Conservation (phyloP, 2,113 vertebrate genomes). For the Pachycephala philippinensis region DNA sequence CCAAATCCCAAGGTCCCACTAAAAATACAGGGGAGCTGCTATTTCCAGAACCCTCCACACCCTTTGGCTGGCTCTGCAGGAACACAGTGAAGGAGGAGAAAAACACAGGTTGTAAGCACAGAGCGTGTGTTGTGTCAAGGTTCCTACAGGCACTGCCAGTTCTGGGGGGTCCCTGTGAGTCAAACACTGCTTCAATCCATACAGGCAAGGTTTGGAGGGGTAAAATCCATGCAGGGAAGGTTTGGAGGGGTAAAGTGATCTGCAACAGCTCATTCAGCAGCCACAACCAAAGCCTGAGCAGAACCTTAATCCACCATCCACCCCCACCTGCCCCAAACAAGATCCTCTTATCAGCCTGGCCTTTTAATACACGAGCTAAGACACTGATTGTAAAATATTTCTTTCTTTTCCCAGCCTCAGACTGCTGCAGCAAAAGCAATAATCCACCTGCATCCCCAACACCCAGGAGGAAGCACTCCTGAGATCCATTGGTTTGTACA, state of each 20-base stretch:
- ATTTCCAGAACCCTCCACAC: background rate
- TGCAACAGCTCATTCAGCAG: background rate
- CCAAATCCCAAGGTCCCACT: background rate
- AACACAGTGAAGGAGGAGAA: background rate
- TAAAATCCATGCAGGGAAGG: background rate
- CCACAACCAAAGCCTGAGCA: background rate
- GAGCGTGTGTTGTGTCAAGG: fast-evolving
- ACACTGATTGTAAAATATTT: background rate
- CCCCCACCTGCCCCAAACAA: background rate
- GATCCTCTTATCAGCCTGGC: background rate
- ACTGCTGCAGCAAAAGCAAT: background rate
- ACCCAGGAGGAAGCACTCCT: background rate
- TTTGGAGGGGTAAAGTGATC: background rate
- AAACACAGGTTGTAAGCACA: background rate
- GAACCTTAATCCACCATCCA: background rate
- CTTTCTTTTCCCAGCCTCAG: background rate
- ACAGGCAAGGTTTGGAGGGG: background rate
- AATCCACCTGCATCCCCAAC: background rate
- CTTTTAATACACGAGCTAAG: background rate
- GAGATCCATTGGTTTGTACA: background rate
- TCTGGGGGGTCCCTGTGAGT: background rate
- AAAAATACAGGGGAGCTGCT: background rate
- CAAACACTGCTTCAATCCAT: background rate
- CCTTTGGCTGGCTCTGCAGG: background rate
- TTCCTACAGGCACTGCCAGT: background rate